Conservation (phyloP, 1,140 invertebrate species). For the Odontomachus brunneus region DNA sequence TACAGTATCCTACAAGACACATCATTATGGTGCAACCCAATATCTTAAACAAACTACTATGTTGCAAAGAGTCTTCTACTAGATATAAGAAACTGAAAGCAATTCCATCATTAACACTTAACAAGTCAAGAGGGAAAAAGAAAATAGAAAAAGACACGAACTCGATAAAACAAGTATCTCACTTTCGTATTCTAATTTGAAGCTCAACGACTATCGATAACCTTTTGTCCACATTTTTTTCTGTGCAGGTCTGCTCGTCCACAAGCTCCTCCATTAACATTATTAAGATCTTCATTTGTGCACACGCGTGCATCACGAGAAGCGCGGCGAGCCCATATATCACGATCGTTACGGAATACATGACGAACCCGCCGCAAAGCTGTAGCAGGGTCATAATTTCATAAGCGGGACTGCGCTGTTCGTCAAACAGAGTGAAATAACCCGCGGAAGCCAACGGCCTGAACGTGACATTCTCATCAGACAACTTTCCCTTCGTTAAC, state of each 20-base stretch:
- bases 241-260: neutral
- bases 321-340: slow-evolving; percentile 65
- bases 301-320: slow-evolving; percentile 69
- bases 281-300: slow-evolving; percentile 69
- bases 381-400: slow-evolving; percentile 68
- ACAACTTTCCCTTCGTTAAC: slow-evolving; percentile 28
- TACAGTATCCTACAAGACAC: slow-evolving; percentile 77
- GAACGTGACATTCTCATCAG: slow-evolving; percentile 46
- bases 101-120: neutral
- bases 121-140: neutral
- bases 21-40: slow-evolving; percentile 76
- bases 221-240: neutral
- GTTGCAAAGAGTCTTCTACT: slow-evolving; percentile 72
- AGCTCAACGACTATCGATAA: slow-evolving; percentile 26
- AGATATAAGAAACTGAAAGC: slow-evolving; percentile 68
- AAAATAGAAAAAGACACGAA: neutral
- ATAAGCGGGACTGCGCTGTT: slow-evolving; percentile 64
- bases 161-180: neutral
- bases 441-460: slow-evolving; percentile 62
- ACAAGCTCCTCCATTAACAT: slow-evolving; percentile 6
- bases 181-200: slow-evolving; percentile 51
- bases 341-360: slow-evolving; percentile 67
- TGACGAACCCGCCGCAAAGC: slow-evolving; percentile 66
- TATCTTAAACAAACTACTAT: slow-evolving; percentile 75
- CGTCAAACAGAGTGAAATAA: slow-evolving; percentile 63